Percentiles rank a stretch among this genome's conserved stretches.
Evolutionary conservation across 2,797 vertebrate genomes (phyloP).

Genomic region (Alauda arvensis): DNA sequence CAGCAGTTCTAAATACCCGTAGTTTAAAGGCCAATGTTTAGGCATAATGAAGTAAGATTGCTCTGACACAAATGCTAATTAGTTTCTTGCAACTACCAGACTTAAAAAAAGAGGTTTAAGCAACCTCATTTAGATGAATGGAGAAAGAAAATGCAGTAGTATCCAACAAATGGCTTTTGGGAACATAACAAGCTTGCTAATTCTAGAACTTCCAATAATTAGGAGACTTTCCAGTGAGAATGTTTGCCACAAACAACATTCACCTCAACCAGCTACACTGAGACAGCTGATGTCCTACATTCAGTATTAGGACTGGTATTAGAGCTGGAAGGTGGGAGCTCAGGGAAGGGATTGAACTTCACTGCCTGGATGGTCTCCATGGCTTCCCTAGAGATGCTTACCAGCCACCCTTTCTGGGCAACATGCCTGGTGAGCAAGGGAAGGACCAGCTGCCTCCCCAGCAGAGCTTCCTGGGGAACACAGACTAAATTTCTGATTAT

Average conservation of each 20-base stretch:
- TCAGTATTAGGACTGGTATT: neutral
- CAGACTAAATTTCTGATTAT: neutral
- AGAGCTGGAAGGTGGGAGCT: neutral
- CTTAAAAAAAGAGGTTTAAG: neutral
- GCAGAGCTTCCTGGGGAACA: neutral
- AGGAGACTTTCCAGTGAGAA: neutral
- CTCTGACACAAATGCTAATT: slow-evolving; percentile 25
- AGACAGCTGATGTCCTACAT: neutral
- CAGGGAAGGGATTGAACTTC: neutral
- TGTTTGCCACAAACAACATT: neutral
- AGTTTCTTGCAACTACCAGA: neutral
- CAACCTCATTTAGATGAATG: neutral
- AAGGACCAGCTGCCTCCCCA: neutral
- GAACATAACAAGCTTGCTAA: neutral
- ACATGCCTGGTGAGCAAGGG: neutral
- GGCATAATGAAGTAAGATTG: neutral
- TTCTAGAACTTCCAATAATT: neutral
- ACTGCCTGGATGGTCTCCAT: rapidly evolving
- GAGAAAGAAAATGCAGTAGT: neutral
- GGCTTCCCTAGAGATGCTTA: neutral
- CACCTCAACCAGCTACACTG: neutral
- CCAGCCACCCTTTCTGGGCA: neutral
- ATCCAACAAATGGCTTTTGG: neutral
- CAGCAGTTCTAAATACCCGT: neutral
- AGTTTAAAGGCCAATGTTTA: slow-evolving; percentile 27